A percentile compares a stretch with the other conserved stretches of the same genome.
Conservation (phyloP, 2,113 vertebrate species). For the Microtus oregoni region DNA sequence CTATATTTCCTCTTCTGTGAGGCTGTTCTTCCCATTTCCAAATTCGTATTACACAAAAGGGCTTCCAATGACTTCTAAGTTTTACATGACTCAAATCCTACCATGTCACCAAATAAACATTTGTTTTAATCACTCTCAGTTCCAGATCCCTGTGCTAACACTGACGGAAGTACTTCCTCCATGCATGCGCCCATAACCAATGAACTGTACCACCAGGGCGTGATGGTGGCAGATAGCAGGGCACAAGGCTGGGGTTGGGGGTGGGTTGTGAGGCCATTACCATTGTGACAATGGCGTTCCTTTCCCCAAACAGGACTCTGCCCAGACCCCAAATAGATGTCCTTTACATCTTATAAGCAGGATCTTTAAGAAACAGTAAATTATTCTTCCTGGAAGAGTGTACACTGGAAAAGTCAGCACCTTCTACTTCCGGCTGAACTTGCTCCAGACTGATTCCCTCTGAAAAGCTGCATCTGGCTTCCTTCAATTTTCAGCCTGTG, state of each 20-base stretch:
- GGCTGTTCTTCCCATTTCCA: conserved; percentile 11
- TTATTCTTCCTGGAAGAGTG: not conserved
- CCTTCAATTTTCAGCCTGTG: not conserved
- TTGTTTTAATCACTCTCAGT: not conserved
- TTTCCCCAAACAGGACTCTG: not conserved
- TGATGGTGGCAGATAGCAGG: not conserved
- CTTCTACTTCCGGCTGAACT: not conserved
- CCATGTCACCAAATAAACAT: not conserved
- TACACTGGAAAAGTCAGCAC: not conserved
- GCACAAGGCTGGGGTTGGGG: not conserved
- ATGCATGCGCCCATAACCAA: not conserved
- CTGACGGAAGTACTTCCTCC: not conserved
- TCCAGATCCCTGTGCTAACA: not conserved
- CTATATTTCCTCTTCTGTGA: conserved; percentile 30
- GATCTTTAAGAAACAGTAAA: not conserved
- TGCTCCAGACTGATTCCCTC: not conserved
- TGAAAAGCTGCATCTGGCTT: not conserved
- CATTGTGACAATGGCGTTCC: not conserved
- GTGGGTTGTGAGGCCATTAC: not conserved
- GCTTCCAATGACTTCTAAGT: not conserved
- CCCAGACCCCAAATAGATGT: not conserved
- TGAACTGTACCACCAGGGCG: not conserved
- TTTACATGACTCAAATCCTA: conserved; percentile 11
- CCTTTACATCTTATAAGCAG: not conserved
- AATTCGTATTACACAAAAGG: not conserved